Evolutionary conservation across 2,888 invertebrate genomes (phyloP).

Genomic region (Phengaris arion): DNA sequence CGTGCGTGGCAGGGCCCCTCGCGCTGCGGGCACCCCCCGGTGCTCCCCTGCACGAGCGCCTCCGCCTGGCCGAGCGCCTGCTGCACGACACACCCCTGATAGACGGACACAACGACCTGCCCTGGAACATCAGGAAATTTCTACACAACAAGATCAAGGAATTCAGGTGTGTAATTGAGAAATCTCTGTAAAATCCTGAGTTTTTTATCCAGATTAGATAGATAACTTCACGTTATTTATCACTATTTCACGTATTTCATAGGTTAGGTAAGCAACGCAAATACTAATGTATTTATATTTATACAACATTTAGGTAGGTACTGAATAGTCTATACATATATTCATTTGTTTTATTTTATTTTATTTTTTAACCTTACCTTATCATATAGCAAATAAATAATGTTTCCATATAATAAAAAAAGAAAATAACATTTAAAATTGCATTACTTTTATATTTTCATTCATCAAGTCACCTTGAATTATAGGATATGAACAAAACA

Average conservation of each 20-base stretch:
- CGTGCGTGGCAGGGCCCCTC: constrained; percentile 88
- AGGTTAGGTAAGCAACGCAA: too few relatives aligned
- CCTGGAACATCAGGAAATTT: constrained; percentile 95
- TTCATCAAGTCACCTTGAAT: neutral
- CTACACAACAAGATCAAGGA: constrained; percentile 92
- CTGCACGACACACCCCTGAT: constrained; percentile 88
- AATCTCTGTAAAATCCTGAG: neutral
- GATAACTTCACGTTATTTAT: too few relatives aligned
- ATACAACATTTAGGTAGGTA: too few relatives aligned
- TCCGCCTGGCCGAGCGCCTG: constrained; percentile 85
- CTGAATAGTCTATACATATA: too few relatives aligned
- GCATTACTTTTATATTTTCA: neutral
- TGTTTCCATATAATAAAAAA: too few relatives aligned
- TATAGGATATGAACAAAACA: neutral
- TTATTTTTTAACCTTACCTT: too few relatives aligned
- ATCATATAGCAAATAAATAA: too few relatives aligned
- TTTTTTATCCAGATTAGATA: neutral
- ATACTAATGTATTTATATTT: too few relatives aligned
- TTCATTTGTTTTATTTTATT: too few relatives aligned
- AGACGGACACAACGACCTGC: constrained; percentile 94
- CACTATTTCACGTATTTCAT: too few relatives aligned
- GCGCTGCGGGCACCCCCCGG: constrained; percentile 88
- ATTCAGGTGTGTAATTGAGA: constrained; percentile 80
- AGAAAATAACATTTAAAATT: neutral
- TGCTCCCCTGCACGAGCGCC: constrained; percentile 86